Evolutionary conservation across 2,113 vertebrate genomes (phyloP).

Genomic region (Charina bottae): DNA sequence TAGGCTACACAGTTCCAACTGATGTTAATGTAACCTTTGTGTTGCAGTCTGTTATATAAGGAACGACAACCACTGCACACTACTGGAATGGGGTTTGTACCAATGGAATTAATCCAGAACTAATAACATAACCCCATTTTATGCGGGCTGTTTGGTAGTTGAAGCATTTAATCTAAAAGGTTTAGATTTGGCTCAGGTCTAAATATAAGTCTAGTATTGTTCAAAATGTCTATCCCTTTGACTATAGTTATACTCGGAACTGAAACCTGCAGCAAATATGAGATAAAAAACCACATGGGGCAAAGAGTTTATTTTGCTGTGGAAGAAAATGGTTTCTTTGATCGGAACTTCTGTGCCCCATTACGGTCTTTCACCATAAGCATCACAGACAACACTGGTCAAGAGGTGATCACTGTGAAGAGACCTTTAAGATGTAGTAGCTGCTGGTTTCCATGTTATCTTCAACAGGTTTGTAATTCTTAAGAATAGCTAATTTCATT

Average conservation of each 20-base stretch:
- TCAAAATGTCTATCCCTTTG: neutral
- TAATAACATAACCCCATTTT: neutral
- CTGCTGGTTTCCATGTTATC: slow-evolving; percentile 93
- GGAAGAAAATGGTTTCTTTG: slow-evolving; percentile 92
- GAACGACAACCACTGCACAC: neutral
- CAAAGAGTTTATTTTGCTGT: slow-evolving; percentile 93
- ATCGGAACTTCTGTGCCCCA: slow-evolving; percentile 89
- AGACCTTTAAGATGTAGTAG: slow-evolving; percentile 91
- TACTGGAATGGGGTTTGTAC: neutral
- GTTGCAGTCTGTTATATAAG: neutral
- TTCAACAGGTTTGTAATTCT: slow-evolving; percentile 86
- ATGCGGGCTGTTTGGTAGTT: neutral
- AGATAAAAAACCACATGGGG: slow-evolving; percentile 90
- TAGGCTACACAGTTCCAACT: neutral
- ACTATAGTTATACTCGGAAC: slow-evolving; percentile 92
- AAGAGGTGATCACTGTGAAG: slow-evolving; percentile 87
- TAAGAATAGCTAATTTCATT: neutral
- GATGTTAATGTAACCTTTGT: neutral
- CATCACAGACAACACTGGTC: slow-evolving; percentile 83
- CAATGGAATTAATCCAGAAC: neutral
- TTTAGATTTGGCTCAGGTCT: neutral
- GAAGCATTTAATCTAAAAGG: neutral
- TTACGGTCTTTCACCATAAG: slow-evolving; percentile 88
- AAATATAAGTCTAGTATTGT: neutral
- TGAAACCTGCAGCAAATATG: slow-evolving; percentile 94